Percentiles rank a stretch among this genome's conserved stretches.
Evolutionary conservation across 2,888 invertebrate species (phyloP).

Genomic region (Coenonympha arcania): DNA sequence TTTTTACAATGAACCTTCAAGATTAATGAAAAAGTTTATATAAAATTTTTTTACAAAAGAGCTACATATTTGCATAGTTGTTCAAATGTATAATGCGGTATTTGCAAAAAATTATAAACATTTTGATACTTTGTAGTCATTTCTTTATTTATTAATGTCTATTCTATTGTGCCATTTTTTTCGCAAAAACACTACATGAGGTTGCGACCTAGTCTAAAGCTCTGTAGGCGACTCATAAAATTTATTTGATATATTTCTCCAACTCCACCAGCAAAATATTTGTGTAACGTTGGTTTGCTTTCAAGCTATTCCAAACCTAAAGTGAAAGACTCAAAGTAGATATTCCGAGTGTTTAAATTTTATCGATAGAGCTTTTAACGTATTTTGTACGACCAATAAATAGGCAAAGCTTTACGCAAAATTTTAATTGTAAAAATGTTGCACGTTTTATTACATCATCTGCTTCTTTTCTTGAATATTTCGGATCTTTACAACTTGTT

Average conservation of each 20-base stretch:
- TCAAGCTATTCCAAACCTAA: background rate
- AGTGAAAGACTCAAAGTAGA: background rate
- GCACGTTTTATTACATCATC: background rate
- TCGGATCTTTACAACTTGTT: too few species aligned
- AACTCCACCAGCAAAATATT: conserved; percentile 17
- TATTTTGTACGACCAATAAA: background rate
- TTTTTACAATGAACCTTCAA: too few species aligned
- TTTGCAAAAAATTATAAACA: too few species aligned
- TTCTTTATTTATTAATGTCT: background rate
- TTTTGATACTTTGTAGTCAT: too few species aligned
- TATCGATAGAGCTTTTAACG: background rate
- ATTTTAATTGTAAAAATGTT: background rate
- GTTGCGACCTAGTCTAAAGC: background rate
- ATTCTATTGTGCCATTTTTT: background rate
- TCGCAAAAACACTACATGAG: background rate
- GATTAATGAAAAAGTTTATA: too few species aligned
- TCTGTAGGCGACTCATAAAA: conserved; percentile 20
- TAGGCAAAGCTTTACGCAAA: background rate
- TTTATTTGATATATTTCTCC: conserved; percentile 20
- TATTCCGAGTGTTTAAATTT: background rate
- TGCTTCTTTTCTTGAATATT: background rate
- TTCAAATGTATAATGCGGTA: background rate
- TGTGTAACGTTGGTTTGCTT: background rate
- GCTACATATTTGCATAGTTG: too few species aligned
- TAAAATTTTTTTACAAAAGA: too few species aligned